These are phyloP conservation scores for Tetragonula carbonaria DNA, from an alignment of 2,888 invertebrate species.

Conservation along the genomic window DNA sequence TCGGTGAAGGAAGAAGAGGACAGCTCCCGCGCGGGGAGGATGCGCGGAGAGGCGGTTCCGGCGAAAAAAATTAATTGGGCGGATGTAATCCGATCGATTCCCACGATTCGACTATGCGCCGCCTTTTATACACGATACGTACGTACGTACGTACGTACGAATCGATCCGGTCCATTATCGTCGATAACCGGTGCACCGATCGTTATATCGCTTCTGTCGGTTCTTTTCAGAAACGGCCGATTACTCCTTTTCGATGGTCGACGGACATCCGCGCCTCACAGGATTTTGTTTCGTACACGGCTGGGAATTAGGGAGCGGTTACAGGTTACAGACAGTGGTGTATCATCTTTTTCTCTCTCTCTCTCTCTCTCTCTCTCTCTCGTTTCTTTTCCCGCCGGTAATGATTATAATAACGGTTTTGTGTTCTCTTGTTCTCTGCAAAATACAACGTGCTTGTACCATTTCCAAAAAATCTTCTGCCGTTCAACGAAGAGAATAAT, in stretches of 20 bases:
- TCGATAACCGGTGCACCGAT: conserved; percentile 62
- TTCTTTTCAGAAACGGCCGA: conserved; percentile 56
- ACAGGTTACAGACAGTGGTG: not conserved
- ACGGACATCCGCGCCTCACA: conserved; percentile 47
- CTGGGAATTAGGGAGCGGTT: conserved; percentile 35
- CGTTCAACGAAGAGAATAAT: not conserved
- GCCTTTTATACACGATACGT: conserved; percentile 45
- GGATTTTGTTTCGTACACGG: conserved; percentile 32
- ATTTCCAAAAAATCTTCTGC: not conserved
- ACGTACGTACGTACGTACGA: conserved; percentile 53
- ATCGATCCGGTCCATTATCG: conserved; percentile 73
- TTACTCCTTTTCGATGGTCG: conserved; percentile 33
- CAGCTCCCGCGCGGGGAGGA: conserved; percentile 33
- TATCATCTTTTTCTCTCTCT: not conserved
- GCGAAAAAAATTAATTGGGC: conserved; percentile 81
- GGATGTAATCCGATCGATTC: conserved; percentile 82
- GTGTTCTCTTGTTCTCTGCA: not conserved
- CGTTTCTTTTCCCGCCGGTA: not conserved
- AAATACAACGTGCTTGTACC: not conserved
- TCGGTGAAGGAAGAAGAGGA: conserved; percentile 43
- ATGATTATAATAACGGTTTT: conserved; percentile 2
- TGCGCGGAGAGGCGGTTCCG: conserved; percentile 43
- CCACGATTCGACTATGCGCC: conserved; percentile 76
- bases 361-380: not conserved
- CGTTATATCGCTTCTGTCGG: conserved; percentile 39